Evolutionary conservation across 1,140 invertebrate species (phyloP), one percentile per base, ranked within the genome.

Genomic region (Zaprionus ornatus): DNA sequence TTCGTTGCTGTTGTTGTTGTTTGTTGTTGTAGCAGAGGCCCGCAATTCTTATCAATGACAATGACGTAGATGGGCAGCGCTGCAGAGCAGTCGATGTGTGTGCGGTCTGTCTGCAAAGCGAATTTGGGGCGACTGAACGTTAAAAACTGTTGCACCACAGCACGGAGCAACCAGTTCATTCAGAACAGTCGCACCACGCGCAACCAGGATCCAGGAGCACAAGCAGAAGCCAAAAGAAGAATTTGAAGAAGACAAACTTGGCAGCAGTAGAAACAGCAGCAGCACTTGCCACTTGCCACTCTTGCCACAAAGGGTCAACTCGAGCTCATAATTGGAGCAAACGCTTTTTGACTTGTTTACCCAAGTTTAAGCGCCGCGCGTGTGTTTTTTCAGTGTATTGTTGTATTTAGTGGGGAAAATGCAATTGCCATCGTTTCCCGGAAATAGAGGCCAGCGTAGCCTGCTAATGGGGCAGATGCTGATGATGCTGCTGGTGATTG

Each of bases 131-230:
- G 81, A 85, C 40, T n/a, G 73, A 72, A 84, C 76, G 75, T 90
- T 90, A 90, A 88, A 91, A 92, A 92, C 87, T 92, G 91, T 92
- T 92, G 91, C 91, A 82, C 84, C 73, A 62, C 68, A 70, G 54
- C 74, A 57, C 54, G 71, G 55, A 66, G 67, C 70, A 74, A 85
- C 71, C 91, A 92, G 91, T 92, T 92, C 87, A 92, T 92, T 92
- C 83, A 92, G 91, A 86, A 88, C 91, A 81, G 71, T 91, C 76
- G 70, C 71, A 85, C 83, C 59, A 85, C 78, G 67, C 85, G 69
- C 48, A 79, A 48, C 27, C 42, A 60, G 17, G 23, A 50, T 4
- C 52, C 71, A 63, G 32, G 12, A 64, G 4, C n/a, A 25, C 17
- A 62, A 54, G 29, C 4, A 21, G 25, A 35, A 69, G 19, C 29